These are phyloP conservation scores for Sphaerophoria rueppellii DNA, from an alignment of 2,888 invertebrate genomes.

Conservation along the genomic window DNA sequence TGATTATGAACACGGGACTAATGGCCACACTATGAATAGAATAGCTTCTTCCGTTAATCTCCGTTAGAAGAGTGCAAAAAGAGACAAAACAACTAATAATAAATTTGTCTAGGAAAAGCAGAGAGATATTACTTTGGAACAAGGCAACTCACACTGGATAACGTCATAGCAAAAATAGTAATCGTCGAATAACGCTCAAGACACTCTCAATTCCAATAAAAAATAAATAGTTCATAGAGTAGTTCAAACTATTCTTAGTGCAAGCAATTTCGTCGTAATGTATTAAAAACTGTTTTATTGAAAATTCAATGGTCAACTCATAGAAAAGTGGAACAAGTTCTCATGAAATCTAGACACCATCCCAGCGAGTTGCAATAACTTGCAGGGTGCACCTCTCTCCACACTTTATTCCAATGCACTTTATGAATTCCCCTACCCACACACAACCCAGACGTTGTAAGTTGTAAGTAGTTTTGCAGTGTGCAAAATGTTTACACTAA, in stretches of 20 bases:
- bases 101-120: neutral
- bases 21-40: constrained; percentile 18
- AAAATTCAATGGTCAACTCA: constrained; percentile 70
- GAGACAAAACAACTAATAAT: neutral
- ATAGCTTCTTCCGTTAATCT: neutral
- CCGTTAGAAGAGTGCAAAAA: neutral
- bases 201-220: no score
- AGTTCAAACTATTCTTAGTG: constrained; percentile 3
- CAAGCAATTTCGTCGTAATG: neutral
- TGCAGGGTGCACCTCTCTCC: constrained; percentile 19
- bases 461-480: constrained; percentile 1
- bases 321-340: constrained; percentile 66
- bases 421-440: constrained; percentile 12
- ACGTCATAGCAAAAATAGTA: no score
- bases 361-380: constrained; percentile 1
- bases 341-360: constrained; percentile 52
- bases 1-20: constrained; percentile 51
- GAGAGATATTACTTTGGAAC: no score
- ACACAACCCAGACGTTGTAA: neutral
- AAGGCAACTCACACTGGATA: no score
- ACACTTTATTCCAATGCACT: constrained; percentile 45
- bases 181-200: no score
- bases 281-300: constrained; percentile 45
- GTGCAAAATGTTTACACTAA: constrained; percentile 40
- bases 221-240: no score